Conservation (phyloP, 2,888 invertebrate genomes). For the Mesorhabditis belari region DNA sequence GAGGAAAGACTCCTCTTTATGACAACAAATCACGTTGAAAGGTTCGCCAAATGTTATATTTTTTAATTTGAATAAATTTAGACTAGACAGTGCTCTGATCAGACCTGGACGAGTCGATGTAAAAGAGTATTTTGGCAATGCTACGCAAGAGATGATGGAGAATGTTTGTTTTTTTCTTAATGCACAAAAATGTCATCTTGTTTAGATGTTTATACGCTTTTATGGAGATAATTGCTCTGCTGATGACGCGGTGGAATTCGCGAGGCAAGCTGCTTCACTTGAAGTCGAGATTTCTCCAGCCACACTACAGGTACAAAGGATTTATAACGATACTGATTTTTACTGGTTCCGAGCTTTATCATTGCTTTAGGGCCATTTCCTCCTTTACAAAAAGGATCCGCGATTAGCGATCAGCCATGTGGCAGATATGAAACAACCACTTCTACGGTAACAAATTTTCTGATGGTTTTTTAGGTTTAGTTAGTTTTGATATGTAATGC, state of each 20-base stretch:
- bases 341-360: too few relatives aligned
- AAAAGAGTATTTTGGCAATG: conserved; percentile 44
- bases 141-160: conserved; percentile 37
- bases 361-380: conserved; percentile 44
- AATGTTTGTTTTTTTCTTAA: conserved; percentile 16
- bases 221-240: conserved; percentile 22
- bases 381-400: conserved; percentile 41
- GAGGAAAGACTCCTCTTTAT: conserved; percentile 97
- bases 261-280: conserved; percentile 11
- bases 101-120: conserved; percentile 53
- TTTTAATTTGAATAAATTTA: too few relatives aligned
- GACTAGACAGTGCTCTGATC: conserved; percentile 87
- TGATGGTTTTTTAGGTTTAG: too few relatives aligned
- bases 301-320: not conserved
- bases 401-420: conserved; percentile 28
- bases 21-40: conserved; percentile 94
- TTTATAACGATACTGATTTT: conserved; percentile 3
- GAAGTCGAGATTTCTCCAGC: conserved; percentile 36
- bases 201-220: conserved; percentile 42
- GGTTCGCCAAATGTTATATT: too few relatives aligned
- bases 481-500: too few relatives aligned
- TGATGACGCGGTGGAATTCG: conserved; percentile 14
- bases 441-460: too few relatives aligned
- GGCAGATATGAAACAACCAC: not conserved
- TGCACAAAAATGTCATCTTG: not conserved